Conservation (phyloP, 1,140 invertebrate species). For the Drosophila varians region DNA sequence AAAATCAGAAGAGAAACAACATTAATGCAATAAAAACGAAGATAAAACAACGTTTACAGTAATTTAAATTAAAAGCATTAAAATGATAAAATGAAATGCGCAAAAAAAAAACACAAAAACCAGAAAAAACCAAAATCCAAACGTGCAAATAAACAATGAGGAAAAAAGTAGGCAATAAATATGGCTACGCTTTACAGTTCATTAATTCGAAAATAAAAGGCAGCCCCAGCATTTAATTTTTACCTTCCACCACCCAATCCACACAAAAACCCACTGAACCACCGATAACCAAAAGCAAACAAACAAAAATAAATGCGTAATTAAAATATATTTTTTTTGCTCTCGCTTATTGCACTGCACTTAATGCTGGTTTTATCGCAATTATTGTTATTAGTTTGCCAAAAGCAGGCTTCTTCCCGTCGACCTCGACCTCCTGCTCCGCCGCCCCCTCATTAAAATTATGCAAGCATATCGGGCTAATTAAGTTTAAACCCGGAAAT, state of each 20-base stretch:
- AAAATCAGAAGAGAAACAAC: conserved; percentile 9
- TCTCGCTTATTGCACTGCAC: conserved; percentile 52
- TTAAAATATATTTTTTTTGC: conserved; percentile 56
- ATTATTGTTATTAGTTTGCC: conserved; percentile 78
- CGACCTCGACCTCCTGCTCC: background rate
- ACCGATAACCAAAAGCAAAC: conserved; percentile 41
- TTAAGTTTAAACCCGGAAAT: conserved; percentile 71
- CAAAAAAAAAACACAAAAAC: conserved; percentile 35
- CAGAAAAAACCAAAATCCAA: conserved; percentile 20
- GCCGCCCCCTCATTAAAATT: conserved; percentile 24
- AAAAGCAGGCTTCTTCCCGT: conserved; percentile 24
- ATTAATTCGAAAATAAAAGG: conserved; percentile 81
- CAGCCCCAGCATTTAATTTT: conserved; percentile 57
- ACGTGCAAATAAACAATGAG: conserved; percentile 63
- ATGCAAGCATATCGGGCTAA: conserved; percentile 63
- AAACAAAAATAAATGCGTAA: conserved; percentile 76
- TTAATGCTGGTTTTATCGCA: conserved; percentile 79
- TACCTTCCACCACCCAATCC: conserved; percentile 2
- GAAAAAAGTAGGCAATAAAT: conserved; percentile 66
- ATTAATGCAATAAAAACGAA: conserved; percentile 40
- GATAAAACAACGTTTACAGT: conserved; percentile 50
- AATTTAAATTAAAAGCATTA: conserved; percentile 79
- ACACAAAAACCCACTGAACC: background rate
- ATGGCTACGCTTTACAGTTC: conserved; percentile 78
- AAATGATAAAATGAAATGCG: conserved; percentile 43